A percentile compares a stretch with the other conserved stretches of the same genome.
These are phyloP conservation scores for Cinclus mexicanus DNA, from an alignment of 2,113 vertebrate genomes.

Conservation along the genomic window DNA sequence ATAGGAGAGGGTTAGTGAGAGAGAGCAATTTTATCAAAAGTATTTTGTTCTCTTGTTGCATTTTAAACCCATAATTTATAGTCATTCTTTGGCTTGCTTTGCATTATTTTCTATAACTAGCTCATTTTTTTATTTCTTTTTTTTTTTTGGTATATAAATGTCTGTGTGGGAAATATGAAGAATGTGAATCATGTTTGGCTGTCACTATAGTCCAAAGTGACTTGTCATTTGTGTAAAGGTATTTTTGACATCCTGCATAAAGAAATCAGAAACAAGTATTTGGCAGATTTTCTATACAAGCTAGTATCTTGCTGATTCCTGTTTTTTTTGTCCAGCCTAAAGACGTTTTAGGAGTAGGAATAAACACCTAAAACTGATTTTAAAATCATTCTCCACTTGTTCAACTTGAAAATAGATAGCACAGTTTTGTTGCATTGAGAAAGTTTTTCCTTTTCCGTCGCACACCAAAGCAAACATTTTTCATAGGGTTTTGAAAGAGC, in stretches of 20 bases:
- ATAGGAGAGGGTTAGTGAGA: neutral
- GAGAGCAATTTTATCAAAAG: neutral
- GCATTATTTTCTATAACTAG: neutral
- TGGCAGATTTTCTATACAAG: neutral
- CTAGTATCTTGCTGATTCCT: neutral
- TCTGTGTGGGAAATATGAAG: neutral
- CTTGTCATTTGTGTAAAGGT: neutral
- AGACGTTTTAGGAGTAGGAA: neutral
- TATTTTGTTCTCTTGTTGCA: conserved; percentile 6
- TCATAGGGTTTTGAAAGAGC: neutral
- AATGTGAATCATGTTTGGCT: neutral
- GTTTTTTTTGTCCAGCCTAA: neutral
- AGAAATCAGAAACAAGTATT: neutral
- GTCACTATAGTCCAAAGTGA: neutral
- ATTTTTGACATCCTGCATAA: neutral
- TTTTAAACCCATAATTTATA: neutral
- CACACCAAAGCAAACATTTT: neutral
- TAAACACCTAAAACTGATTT: neutral
- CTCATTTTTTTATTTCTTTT: neutral
- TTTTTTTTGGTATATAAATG: neutral
- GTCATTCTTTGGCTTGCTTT: neutral
- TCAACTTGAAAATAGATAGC: neutral
- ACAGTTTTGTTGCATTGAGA: neutral
- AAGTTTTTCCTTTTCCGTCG: neutral
- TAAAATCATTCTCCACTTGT: neutral